A percentile compares a stretch with the other conserved stretches of the same genome.
Evolutionary conservation across 2,888 invertebrate genomes (phyloP).

Genomic region (Hirtodrosophila alboralis): DNA sequence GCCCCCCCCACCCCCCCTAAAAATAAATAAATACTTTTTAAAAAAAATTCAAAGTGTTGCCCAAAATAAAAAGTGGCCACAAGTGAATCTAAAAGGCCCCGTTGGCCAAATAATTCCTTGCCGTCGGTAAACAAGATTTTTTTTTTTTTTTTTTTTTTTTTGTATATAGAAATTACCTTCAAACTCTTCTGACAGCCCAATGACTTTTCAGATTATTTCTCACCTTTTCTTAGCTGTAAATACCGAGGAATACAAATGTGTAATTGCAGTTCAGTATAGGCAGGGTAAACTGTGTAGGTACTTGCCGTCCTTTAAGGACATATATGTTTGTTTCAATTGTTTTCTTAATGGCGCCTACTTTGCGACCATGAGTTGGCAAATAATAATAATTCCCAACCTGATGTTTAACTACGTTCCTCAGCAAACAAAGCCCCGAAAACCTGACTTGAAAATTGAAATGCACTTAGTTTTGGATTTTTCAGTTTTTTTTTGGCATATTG

Average conservation of each 20-base stretch:
- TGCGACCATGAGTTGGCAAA: constrained; percentile 58
- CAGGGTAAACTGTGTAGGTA: constrained; percentile 2
- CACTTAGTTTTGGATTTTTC: constrained; percentile 27
- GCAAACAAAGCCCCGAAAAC: constrained; percentile 28
- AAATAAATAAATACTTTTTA: constrained; percentile 55
- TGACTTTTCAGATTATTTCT: constrained; percentile 67
- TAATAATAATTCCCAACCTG: constrained; percentile 22
- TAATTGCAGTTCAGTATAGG: constrained; percentile 65
- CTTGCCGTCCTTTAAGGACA: constrained; percentile 37
- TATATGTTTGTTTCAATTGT: constrained; percentile 52
- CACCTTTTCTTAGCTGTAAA: constrained; percentile 12
- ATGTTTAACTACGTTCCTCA: constrained; percentile 6
- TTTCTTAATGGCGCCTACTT: constrained; percentile 55
- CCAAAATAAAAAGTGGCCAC: constrained; percentile 42
- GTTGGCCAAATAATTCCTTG: constrained; percentile 5
- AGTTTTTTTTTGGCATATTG: constrained; percentile 22
- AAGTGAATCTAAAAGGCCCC: constrained; percentile 23
- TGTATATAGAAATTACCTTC: constrained; percentile 43
- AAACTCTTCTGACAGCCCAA: constrained; percentile 62
- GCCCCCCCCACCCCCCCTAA: constrained; percentile 9
- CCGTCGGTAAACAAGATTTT: constrained; percentile 62
- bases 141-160: too few species aligned
- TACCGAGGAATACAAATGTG: constrained; percentile 49
- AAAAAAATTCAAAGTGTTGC: constrained; percentile 59
- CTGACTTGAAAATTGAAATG: constrained; percentile 39